Conservation (phyloP, 2,888 invertebrate species). For the Drosophila ezoana region DNA sequence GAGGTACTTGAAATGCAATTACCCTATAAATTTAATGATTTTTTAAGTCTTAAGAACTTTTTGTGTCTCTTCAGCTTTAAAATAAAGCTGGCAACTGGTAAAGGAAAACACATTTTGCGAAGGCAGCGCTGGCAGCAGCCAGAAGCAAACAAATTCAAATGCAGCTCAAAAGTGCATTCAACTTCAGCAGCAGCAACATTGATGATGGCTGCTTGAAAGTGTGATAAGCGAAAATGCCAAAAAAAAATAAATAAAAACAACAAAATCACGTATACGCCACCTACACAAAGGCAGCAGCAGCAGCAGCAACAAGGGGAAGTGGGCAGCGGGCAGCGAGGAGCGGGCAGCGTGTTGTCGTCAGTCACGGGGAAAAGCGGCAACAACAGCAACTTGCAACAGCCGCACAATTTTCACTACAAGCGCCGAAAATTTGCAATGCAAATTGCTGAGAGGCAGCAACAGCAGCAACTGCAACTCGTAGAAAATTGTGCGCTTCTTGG, state of each 20-base stretch:
- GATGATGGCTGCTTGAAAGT: slow-evolving; percentile 38
- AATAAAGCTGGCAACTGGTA: neutral
- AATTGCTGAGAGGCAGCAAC: slow-evolving; percentile 47
- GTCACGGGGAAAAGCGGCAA: slow-evolving; percentile 52
- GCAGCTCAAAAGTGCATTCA: slow-evolving; percentile 62
- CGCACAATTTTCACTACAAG: slow-evolving; percentile 69
- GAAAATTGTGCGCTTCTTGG: slow-evolving; percentile 71
- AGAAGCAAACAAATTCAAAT: slow-evolving; percentile 55
- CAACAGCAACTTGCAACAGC: slow-evolving; percentile 36
- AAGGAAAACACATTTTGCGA: slow-evolving; percentile 22
- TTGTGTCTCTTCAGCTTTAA: neutral
- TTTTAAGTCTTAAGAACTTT: too few relatives aligned
- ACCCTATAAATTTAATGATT: too few relatives aligned
- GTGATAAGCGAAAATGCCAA: slow-evolving; percentile 60
- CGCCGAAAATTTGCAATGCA: slow-evolving; percentile 80
- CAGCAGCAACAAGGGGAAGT: slow-evolving; percentile 4
- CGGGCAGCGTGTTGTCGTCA: slow-evolving; percentile 12
- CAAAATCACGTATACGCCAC: slow-evolving; percentile 69
- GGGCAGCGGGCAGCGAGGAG: slow-evolving; percentile 4
- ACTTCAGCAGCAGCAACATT: slow-evolving; percentile 35
- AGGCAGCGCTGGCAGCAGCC: slow-evolving; percentile 15
- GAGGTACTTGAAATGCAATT: too few relatives aligned
- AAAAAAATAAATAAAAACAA: slow-evolving; percentile 11
- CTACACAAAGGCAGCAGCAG: slow-evolving; percentile 28
- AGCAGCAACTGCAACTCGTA: slow-evolving; percentile 32